A percentile compares a stretch with the other conserved stretches of the same genome.
These are phyloP conservation scores for Pterocles burchelli DNA, from an alignment of 2,113 vertebrate genomes.

Conservation along the genomic window DNA sequence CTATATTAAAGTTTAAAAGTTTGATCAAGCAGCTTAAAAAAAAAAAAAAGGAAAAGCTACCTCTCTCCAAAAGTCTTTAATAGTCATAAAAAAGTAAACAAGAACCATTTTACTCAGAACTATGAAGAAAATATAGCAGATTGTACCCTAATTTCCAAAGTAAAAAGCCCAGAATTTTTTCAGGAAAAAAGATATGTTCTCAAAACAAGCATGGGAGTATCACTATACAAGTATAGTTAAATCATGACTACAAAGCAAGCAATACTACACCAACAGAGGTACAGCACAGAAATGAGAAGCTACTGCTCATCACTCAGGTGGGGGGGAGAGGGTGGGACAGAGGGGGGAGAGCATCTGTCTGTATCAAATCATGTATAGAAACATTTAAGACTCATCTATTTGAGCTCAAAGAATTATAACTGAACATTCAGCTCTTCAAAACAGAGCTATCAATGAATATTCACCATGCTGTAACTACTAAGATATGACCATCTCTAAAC, in stretches of 20 bases:
- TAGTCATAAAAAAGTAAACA: neutral
- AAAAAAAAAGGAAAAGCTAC: neutral
- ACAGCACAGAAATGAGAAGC: neutral
- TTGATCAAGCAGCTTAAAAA: neutral
- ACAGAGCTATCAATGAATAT: neutral
- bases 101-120: neutral
- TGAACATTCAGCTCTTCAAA: neutral
- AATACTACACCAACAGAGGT: neutral
- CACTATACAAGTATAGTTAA: neutral
- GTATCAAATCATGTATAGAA: neutral
- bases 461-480: neutral
- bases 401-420: neutral
- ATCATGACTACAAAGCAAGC: neutral
- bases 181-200: fast-evolving
- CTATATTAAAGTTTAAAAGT: neutral
- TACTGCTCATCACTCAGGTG: neutral
- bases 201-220: neutral
- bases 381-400: neutral
- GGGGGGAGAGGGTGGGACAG: too few relatives aligned
- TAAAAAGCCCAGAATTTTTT: neutral
- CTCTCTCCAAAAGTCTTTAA: neutral
- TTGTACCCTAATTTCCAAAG: neutral
- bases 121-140: neutral
- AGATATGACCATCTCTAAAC: neutral
- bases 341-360: neutral